These are phyloP conservation scores for Myxocyprinus asiaticus DNA, from an alignment of 2,113 vertebrate species.

Conservation along the genomic window DNA sequence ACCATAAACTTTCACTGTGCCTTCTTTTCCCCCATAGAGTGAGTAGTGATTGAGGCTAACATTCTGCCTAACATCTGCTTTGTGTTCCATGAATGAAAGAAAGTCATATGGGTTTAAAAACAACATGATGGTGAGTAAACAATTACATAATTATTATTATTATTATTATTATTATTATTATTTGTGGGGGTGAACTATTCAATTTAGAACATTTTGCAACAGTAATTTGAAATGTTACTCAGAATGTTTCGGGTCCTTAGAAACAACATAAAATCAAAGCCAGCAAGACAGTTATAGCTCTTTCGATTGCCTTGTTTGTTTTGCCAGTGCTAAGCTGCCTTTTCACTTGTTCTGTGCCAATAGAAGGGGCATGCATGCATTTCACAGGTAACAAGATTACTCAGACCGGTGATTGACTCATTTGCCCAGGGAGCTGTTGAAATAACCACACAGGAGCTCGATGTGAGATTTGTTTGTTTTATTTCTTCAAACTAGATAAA, in stretches of 20 bases:
- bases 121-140: no score
- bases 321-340: conserved; percentile 48
- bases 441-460: conserved; percentile 86
- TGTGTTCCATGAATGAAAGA: no score
- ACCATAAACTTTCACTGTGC: no score
- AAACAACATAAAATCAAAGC: not conserved
- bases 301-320: conserved; percentile 38
- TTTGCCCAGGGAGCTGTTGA: conserved; percentile 83
- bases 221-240: not conserved
- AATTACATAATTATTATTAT: no score
- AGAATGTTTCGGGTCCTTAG: conserved; percentile 1
- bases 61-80: no score
- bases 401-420: conserved; percentile 90
- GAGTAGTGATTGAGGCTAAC: no score
- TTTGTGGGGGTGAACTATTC: no score
- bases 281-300: not conserved
- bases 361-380: conserved; percentile 90
- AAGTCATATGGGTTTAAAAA: no score
- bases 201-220: not conserved
- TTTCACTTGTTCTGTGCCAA: conserved; percentile 80
- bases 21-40: no score
- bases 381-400: conserved; percentile 96
- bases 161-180: no score
- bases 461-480: conserved; percentile 63
- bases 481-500: conserved; percentile 29